Evolutionary conservation across 2,113 vertebrate species (phyloP), one percentile per base, ranked within the genome.

Genomic region (Corydoras maculifer): DNA sequence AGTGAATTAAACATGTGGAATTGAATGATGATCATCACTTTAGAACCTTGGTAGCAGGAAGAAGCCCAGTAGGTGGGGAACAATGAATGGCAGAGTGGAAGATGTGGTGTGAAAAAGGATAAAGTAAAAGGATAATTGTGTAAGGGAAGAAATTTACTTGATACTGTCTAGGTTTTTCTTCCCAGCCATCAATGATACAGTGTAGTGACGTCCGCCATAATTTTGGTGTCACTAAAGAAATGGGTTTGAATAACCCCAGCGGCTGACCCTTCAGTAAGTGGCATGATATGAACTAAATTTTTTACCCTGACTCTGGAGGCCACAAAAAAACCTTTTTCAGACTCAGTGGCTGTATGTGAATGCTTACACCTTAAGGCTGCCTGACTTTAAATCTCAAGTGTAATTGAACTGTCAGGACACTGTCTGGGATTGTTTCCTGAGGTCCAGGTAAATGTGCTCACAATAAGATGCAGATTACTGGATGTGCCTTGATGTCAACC

Each of bases 1-100:
- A 87, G 82, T 83, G 78, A 88, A 85, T 87, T 83, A 81, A 84
- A 86, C 83, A 82, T 82, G 69, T 67, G 70, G 29, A 73, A 70
- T 59, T 65, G 62, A 60, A 66, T 67, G 60, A 71, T 59, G 75
- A 67, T 75, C 73, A 75, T 76, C 66, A 48, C 75, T 77, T 80
- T 32, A 67, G 43, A 77, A 69, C 81, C 83, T 85, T 81, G 79
- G 84, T 50, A 32, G 51, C 62, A 78, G 64, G 81, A 83, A 77
- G 75, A 70, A 80, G 77, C 78, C 70, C 72, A 69, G 73, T 64
- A 77, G 71, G 65, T 76, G 74, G 69, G 77, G 73, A 58, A 75
- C 60, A 82, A 81, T 74, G 79, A 77, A 79, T 83, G 76, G 80
- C 77, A 63, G 71, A 62, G 58, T 35, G 32, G 60, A 58, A 49